Evolutionary conservation across 1,140 invertebrate genomes (phyloP), one percentile per base, ranked within the genome.

Genomic region (Brachionus sp.): DNA sequence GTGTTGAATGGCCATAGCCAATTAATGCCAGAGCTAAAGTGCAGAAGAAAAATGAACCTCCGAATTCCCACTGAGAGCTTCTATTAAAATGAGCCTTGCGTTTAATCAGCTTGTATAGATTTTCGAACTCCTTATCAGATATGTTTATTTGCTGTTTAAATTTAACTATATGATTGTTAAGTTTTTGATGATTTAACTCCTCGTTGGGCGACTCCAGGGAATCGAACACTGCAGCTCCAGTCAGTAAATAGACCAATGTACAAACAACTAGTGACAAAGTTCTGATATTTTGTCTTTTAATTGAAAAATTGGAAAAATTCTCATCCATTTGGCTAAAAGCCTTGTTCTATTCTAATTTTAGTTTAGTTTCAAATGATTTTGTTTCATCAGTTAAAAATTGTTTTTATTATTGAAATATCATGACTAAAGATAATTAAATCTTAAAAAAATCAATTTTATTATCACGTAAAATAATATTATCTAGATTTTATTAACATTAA

Each of bases 1-100:
- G 90, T n/a, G 90, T 90, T 78, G 88, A 88, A 85, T 90, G 89
- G 10, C 90, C 90, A 84, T 91, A 91, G 66, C 90, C 90, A 13
- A 83, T 73, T 23, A 83, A 13, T 16, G 82, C 44, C 19, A 75
- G 12, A 9, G 57, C 82, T 9, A 83, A 13, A n/a, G 68, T 70
- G 25, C 64, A 73, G 62, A 66, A 83, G 35, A 23, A 83, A 62
- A 83, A 83, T n/a, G 82, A 70, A 33, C 82, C 82, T 1, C 12
- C 19, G 50, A 83, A 83, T 73, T 83, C 19, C 82, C 82, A 83
- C 29, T 83, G 82, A 29, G 44, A 10, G 35, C 44, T 57, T 44
- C 44, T 35, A 12, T 68, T 70, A 5, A 39, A 57, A 44, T 50
- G n/a, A 16, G 33, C 39, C 57, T 80, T 80, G 5, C 33, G 19